Base-by-base conservation (phyloP, 2,113 vertebrate species). In the Tyto alba region DNA sequence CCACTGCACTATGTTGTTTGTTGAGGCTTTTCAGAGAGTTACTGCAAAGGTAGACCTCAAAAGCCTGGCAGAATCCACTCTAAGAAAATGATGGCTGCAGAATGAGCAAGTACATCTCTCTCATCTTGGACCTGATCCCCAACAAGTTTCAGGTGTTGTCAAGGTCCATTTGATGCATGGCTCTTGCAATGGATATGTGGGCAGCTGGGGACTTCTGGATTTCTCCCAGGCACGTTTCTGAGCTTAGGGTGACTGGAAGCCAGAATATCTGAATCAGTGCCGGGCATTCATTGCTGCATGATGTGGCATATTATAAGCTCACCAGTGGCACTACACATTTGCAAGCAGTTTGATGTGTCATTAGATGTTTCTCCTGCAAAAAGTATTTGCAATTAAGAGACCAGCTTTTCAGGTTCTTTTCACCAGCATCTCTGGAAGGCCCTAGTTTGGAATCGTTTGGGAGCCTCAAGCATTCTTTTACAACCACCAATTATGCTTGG, bases 1-100 rank as follows among this genome's bases (percentile, higher is more conserved):
- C 47, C 15, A 6, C 40, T 0, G 0, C 56, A 10, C 10, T 56
- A 0, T 40, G 41, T 43, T 20, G 16, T 53, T 18, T 57, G 25
- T 9, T 63, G 56, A 13, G 45, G 23, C 30, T 89, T 87, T 50
- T 72, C 26, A 56, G 59, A 69, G 32, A 6, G 12, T 67, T 29
- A 22, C 22, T 69, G 43, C 40, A 56, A 77, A 89, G 30, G 45
- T 1, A 2, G 43, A 41, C 3, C 11, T 62, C 6, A 71, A n/a
- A 71, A 75, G 19, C 21, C 11, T 59, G 26, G 27, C 38, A 74
- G 74, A 77, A 85, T 53, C 14, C 20, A 23, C 32, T 34, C 45
- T 26, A 41, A 41, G 64, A 71, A 89, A 69, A 69, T 23, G 16
- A 72, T 50, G 12, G 9, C 27, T 79, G 52, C 22, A 59, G 48